Base-by-base conservation (phyloP, 1,140 invertebrate genomes). In the Drosophila repleta region DNA sequence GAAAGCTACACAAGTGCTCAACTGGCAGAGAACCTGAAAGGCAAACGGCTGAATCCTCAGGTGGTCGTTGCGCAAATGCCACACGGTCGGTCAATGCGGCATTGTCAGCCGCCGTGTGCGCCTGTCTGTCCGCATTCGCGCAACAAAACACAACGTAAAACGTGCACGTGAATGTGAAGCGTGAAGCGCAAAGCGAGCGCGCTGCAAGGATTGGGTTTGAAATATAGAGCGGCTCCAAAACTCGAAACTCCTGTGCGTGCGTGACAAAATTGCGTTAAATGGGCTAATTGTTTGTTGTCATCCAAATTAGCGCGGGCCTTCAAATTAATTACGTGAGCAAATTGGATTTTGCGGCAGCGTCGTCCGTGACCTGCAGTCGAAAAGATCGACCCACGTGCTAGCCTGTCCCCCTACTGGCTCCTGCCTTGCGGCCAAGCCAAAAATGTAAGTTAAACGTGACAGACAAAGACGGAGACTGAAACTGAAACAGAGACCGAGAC, bases 331-430 rank as follows among this genome's bases (percentile, higher is more conserved):
- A 72, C 37, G 43, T 64, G 46, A 58, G 48, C 24, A 48, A 71
- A 37, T 64, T 58, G 45, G 66, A 55, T 65, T 67, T 32, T 24
- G 45, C 37, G 43, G 41, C 26, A 45, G 17, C 32, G 56, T 75
- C 3, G 80, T 58, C 79, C 79, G 76, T 83, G 79, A 84, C 79
- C 80, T 70, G 37, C 53, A 74, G 70, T 69, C 51, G 55, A 62
- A 75, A 64, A 74, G 79, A 82, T 83, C 80, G 79, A 79, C 57
- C 61, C 76, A 75, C 66, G 65, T 75, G 68, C 39, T 32, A 35
- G 51, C 45, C 43, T 24, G 2, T 29, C 29, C 72, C 20, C 11
- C 20, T 29, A 18, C 15, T 1, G 6, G 7, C 13, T 35, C 21
- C 21, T 29, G 18, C 46, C 41, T 20, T 15, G 10, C 29, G 37